phyloP scores from a whole-genome alignment of 37 sponge, comb jelly and placozoan species.

The Cladorhizidae sp. region DNA sequence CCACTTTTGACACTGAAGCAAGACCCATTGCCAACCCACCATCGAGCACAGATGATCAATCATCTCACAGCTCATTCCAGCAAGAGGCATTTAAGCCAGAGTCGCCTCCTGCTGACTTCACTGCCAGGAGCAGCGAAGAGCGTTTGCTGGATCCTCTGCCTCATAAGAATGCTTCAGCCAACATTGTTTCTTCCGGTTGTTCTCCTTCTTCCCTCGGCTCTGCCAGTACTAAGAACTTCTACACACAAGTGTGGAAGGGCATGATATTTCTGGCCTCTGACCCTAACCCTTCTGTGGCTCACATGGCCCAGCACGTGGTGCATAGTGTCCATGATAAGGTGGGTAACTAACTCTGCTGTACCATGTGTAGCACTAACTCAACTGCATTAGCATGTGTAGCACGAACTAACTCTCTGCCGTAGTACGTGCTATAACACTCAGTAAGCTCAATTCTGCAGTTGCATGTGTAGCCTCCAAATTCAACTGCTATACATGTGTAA shows the following conservation, averaged over 20 bases:
- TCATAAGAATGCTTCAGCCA: slow-evolving; percentile 15
- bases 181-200: slow-evolving; percentile 1
- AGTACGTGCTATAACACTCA: no score
- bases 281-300: slow-evolving; percentile 54
- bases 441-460: no score
- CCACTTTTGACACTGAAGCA: neutral
- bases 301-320: slow-evolving; percentile 48
- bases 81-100: neutral
- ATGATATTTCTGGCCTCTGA: slow-evolving; percentile 61
- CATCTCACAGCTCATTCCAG: neutral
- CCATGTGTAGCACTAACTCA: no score
- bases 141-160: slow-evolving; percentile 36
- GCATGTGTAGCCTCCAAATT: no score
- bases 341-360: neutral
- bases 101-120: neutral
- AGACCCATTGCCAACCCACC: neutral
- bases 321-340: slow-evolving; percentile 58
- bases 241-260: slow-evolving; percentile 55
- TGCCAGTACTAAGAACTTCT: slow-evolving; percentile 6
- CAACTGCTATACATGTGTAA: no score
- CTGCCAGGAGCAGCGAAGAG: slow-evolving; percentile 16
- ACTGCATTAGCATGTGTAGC: no score
- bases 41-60: neutral
- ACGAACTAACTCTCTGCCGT: no score
- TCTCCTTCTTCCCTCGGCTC: slow-evolving; percentile 6